A percentile compares a stretch with the other conserved stretches of the same genome.
Evolutionary conservation across 2,113 vertebrate species (phyloP).

Genomic region (Platichthys flesus): DNA sequence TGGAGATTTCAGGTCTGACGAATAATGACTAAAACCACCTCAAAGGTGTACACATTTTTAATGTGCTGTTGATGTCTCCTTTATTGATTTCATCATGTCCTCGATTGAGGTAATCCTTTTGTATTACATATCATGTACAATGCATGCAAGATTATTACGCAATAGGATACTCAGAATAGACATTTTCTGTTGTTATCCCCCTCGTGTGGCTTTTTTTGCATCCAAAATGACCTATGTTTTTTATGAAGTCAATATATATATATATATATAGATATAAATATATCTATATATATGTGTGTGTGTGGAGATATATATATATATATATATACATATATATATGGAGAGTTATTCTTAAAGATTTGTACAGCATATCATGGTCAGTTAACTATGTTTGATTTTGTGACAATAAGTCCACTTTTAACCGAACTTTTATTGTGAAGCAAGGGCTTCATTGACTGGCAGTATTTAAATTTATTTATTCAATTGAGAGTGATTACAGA

Average conservation of each 20-base stretch:
- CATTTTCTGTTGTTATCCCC: conserved; percentile 81
- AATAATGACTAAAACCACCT: conserved; percentile 85
- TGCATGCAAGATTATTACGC: conserved; percentile 86
- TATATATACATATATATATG: conserved; percentile 17
- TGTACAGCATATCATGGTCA: conserved; percentile 85
- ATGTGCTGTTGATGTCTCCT: conserved; percentile 94
- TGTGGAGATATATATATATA: neutral
- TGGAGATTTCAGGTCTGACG: conserved; percentile 87
- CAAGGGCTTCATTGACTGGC: conserved; percentile 78
- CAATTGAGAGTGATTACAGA: conserved; percentile 76
- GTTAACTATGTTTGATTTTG: conserved; percentile 72
- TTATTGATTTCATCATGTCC: conserved; percentile 78
- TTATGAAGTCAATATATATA: conserved; percentile 69
- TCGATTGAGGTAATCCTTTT: conserved; percentile 79
- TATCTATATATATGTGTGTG: conserved; percentile 8
- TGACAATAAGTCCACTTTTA: conserved; percentile 72
- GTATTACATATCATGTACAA: conserved; percentile 84
- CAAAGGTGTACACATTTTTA: conserved; percentile 92
- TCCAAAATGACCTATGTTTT: conserved; percentile 79
- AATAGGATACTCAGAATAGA: conserved; percentile 83
- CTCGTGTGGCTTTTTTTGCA: conserved; percentile 80
- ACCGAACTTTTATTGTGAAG: conserved; percentile 80
- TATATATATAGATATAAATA: conserved; percentile 31
- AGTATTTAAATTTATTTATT: conserved; percentile 79
- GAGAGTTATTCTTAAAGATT: conserved; percentile 76